Conservation (phyloP, 1,140 invertebrate genomes). For the Vanessa tameamea region DNA sequence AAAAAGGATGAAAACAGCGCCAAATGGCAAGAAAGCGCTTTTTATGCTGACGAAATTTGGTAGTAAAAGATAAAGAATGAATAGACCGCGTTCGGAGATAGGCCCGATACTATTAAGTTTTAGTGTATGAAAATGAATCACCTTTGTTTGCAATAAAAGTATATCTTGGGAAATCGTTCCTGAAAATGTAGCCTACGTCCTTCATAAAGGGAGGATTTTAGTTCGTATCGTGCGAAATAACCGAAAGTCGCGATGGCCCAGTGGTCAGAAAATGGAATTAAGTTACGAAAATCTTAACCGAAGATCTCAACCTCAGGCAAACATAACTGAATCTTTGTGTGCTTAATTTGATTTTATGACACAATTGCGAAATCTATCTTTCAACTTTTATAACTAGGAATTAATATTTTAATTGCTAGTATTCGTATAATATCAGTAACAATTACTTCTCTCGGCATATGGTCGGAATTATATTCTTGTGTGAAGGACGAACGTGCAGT, state of each 20-base stretch:
- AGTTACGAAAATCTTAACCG: no score
- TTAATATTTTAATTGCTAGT: no score
- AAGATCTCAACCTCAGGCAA: no score
- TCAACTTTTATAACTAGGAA: no score
- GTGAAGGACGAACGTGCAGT: neutral
- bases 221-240: no score
- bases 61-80: slow-evolving; percentile 67
- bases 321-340: no score
- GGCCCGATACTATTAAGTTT: slow-evolving; percentile 1
- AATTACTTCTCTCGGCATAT: no score
- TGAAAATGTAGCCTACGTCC: neutral
- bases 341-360: no score
- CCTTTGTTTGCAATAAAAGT: neutral
- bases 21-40: slow-evolving; percentile 73
- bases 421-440: no score
- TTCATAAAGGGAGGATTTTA: neutral
- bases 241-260: no score
- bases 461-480: neutral
- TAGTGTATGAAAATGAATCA: slow-evolving; percentile 14
- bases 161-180: neutral
- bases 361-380: no score
- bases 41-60: slow-evolving; percentile 71
- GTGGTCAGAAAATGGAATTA: no score
- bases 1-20: slow-evolving; percentile 72
- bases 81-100: slow-evolving; percentile 9